Base-by-base conservation (phyloP, 2,888 invertebrate genomes). In the Rhingia rostrata region DNA sequence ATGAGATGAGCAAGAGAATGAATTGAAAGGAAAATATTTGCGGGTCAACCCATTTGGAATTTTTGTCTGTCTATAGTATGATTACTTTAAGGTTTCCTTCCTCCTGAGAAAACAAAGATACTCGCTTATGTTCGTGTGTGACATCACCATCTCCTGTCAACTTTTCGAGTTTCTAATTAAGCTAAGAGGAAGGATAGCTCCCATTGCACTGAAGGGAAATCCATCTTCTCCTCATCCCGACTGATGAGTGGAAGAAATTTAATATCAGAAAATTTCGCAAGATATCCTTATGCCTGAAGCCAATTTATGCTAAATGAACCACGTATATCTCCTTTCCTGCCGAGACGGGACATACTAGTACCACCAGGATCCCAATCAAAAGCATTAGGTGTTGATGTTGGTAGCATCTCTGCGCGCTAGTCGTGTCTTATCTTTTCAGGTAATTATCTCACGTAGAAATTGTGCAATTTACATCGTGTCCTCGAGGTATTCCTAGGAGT, bases 401-500 rank as follows among this genome's bases (percentile, higher is more conserved):
- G 43, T 60, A 54, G 35, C 33, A 53, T 22, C 64, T 41, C 51
- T 53, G 51, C 41, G 9, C 49, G 32, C 10, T 22, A 51, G 32
- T 10, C 39, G 12, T 66, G 53, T 58, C 66, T 74, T 80, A 81
- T 81, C 63, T 75, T 51, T 69, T 58, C 12, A 32, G 56, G 75
- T 69, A 81, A 81, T 81, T 69, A 75, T 81, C 63, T 58, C 63
- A 69, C 73, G 73, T 63, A 81, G 64, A 35, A 39, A 14, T 37
- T 56, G 39, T 12, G 47, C 37, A 73, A 43, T 39, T 56, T 56
- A 72, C 61, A 70, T 39, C 60, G 45, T 22, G n/a, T 6, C 32
- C 4, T 32, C 43, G 10, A 4, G 5, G 14, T 10, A 47, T 12
- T 45, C 22, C 56, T 35, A 47, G 12, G 33, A 54, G 64, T 41